phyloP scores from a whole-genome alignment of 2,888 invertebrate genomes.

The Atherix ibis region DNA sequence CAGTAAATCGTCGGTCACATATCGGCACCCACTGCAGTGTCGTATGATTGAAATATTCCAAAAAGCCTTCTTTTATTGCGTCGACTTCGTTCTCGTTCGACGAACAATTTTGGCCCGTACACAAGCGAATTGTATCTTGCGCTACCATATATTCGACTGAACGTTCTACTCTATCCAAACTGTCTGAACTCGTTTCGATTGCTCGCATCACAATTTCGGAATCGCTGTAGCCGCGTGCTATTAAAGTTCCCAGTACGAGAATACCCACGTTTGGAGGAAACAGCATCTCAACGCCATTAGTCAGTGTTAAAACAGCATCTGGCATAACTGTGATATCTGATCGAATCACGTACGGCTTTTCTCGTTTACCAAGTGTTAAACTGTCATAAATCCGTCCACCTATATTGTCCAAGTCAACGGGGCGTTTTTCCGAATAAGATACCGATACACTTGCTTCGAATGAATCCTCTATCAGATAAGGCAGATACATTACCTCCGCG shows the following conservation, averaged over 20 bases:
- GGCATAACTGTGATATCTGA: slow-evolving; percentile 97
- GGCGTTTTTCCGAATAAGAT: slow-evolving; percentile 36
- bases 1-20: slow-evolving; percentile 90
- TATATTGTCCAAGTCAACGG: slow-evolving; percentile 47
- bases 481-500: slow-evolving; percentile 79
- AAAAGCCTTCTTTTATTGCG: slow-evolving; percentile 60
- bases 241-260: slow-evolving; percentile 77
- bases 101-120: slow-evolving; percentile 58
- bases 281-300: slow-evolving; percentile 79
- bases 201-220: slow-evolving; percentile 68
- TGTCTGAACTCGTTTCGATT: slow-evolving; percentile 18
- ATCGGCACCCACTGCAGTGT: slow-evolving; percentile 93
- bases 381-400: slow-evolving; percentile 62
- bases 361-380: slow-evolving; percentile 44
- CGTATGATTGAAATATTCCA: slow-evolving; percentile 90
- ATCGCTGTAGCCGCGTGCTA: slow-evolving; percentile 62
- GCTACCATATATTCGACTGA: slow-evolving; percentile 38
- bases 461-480: slow-evolving; percentile 64
- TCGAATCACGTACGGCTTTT: slow-evolving; percentile 59
- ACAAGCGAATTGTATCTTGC: slow-evolving; percentile 55
- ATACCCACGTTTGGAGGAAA: slow-evolving; percentile 94
- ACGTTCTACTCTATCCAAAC: slow-evolving; percentile 21
- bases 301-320: slow-evolving; percentile 66
- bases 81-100: slow-evolving; percentile 37
- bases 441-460: slow-evolving; percentile 63